A percentile compares a stretch with the other conserved stretches of the same genome.
Evolutionary conservation across 2,888 invertebrate genomes (phyloP).

Genomic region (Lycaena phlaeas): DNA sequence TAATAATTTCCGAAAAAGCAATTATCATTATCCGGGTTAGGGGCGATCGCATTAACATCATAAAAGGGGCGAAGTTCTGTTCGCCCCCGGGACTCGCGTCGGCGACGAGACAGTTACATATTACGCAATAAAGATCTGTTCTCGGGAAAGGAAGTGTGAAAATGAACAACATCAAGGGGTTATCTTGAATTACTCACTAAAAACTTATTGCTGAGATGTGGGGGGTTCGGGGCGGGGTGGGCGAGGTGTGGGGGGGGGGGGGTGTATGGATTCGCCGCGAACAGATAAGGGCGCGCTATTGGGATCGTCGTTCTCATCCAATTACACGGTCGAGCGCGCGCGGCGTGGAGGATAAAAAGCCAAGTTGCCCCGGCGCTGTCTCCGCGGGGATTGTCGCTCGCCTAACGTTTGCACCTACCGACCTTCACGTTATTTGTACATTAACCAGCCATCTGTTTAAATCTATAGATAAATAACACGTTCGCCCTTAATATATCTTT

Average conservation of each 20-base stretch:
- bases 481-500: neutral
- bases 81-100: conserved; percentile 63
- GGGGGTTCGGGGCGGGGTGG: conserved; percentile 35
- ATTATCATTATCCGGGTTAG: conserved; percentile 70
- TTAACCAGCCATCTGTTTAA: conserved; percentile 2
- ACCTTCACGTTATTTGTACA: conserved; percentile 25
- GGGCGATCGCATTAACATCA: conserved; percentile 70
- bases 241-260: conserved; percentile 26
- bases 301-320: conserved; percentile 73
- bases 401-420: conserved; percentile 63
- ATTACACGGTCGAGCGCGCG: conserved; percentile 71
- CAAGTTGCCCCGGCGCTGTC: conserved; percentile 52
- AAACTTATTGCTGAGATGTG: conserved; percentile 57
- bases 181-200: conserved; percentile 74
- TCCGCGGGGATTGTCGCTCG: conserved; percentile 68
- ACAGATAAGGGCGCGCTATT: conserved; percentile 72
- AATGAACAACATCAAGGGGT: conserved; percentile 74
- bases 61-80: conserved; percentile 63
- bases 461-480: neutral
- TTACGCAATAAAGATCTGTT: conserved; percentile 73
- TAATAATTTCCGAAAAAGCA: conserved; percentile 71
- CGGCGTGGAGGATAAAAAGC: conserved; percentile 68
- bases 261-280: conserved; percentile 61
- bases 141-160: conserved; percentile 74
- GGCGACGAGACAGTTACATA: conserved; percentile 69